Evolutionary conservation across 1,140 invertebrate species (phyloP), one percentile per base, ranked within the genome.

Genomic region (Cydia amplana): DNA sequence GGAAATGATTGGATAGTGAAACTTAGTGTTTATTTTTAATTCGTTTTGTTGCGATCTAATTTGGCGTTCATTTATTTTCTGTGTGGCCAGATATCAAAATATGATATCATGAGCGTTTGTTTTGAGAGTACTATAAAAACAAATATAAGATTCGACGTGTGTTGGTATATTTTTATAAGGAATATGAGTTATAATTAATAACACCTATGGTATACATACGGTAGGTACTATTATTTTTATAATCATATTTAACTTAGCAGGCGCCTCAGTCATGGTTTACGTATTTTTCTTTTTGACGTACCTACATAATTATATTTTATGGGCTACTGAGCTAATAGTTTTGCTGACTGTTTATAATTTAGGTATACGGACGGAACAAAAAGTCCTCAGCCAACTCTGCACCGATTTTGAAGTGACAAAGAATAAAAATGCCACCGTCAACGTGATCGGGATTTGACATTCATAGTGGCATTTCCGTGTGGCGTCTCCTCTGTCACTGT

Each of bases 1-100:
- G 77, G 77, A 78, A 78, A 78, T 75, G 77, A 78, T 78, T 73
- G 74, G 74, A 55, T 78, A 74, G 77, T 75, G 64, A 78, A 78
- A 60, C 49, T 51, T 40, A 70, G 65, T 70, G 65, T 70, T 70
- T 70, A 70, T 70, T 70, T 70, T 70, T 70, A 70, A 70, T 70
- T 40, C 36, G 65, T 70, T 67, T 67, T 67, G 64, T 67, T 67
- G 65, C 65, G 65, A 25, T 70, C 65, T 70, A 70, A 70, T 70
- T 70, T 70, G 65, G 65, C 32, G 65, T 36, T 4, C 65, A 70
- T 70, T 70, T 70, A 70, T 70, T 70, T 70, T 70, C 32, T 70
- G 65, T 70, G 65, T 70, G 28, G 65, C 65, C 36, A 70, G 65
- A 40, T 70, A 70, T 70, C 32, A 70, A 70, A 70, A 70, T 70